Percentiles rank a stretch among this genome's conserved stretches.
Evolutionary conservation across 2,888 invertebrate genomes (phyloP).

Genomic region (Graphium colonna): DNA sequence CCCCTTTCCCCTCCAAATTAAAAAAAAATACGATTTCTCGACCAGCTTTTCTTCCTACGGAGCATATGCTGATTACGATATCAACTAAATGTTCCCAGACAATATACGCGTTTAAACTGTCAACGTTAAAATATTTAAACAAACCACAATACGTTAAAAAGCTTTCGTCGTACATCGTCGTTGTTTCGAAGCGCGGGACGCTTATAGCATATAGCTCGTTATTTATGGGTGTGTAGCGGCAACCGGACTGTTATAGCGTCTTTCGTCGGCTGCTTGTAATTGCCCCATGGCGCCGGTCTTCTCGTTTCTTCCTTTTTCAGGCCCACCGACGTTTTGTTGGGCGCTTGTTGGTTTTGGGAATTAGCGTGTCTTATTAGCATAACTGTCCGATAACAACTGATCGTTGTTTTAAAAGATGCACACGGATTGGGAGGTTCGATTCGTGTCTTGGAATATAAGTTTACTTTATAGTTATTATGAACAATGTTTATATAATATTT

Average conservation of each 20-base stretch:
- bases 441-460: no score
- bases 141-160: background rate
- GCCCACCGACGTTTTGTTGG: constrained; percentile 49
- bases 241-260: constrained; percentile 14
- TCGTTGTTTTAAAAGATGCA: constrained; percentile 74
- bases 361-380: constrained; percentile 80
- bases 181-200: background rate
- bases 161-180: no score
- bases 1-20: no score
- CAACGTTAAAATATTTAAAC: background rate
- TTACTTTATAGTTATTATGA: no score
- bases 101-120: background rate
- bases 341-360: constrained; percentile 77
- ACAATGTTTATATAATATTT: no score
- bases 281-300: constrained; percentile 74
- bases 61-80: no score
- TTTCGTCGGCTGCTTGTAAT: constrained; percentile 52
- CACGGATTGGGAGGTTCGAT: no score
- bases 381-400: constrained; percentile 69
- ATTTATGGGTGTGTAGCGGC: constrained; percentile 12
- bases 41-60: no score
- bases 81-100: no score
- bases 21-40: no score
- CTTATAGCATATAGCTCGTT: background rate
- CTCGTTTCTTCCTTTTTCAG: constrained; percentile 60